Conservation (phyloP, 2,888 invertebrate genomes). For the Heliconius sara region DNA sequence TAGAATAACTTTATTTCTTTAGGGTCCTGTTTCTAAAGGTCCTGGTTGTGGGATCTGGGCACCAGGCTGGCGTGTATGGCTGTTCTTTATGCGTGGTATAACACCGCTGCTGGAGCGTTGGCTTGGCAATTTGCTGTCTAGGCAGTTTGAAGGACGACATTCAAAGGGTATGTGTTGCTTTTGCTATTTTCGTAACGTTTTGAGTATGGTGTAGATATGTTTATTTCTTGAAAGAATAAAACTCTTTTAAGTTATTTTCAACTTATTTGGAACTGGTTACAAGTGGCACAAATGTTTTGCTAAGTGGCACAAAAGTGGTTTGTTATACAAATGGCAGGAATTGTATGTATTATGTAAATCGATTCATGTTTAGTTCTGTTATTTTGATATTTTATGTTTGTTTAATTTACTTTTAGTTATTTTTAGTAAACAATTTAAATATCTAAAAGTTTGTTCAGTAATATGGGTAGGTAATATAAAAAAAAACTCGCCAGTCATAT, state of each 20-base stretch:
- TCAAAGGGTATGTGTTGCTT: constrained; percentile 88
- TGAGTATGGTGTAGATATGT: neutral
- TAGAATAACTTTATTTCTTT: constrained; percentile 5
- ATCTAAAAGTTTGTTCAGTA: too few relatives aligned
- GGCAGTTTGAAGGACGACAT: constrained; percentile 99
- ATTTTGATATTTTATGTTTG: too few relatives aligned
- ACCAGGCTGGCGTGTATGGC: constrained; percentile 99
- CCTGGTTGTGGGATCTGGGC: constrained; percentile 99
- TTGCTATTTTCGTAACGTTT: neutral
- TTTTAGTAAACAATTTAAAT: too few relatives aligned
- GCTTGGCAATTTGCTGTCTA: constrained; percentile 98
- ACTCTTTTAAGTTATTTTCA: too few relatives aligned
- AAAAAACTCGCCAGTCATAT: neutral
- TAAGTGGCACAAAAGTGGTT: too few relatives aligned
- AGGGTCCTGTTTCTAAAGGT: constrained; percentile 99
- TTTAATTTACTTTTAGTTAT: too few relatives aligned
- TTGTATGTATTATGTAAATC: too few relatives aligned
- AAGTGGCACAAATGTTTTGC: too few relatives aligned
- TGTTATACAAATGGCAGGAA: too few relatives aligned
- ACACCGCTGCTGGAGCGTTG: constrained; percentile 98
- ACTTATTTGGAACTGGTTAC: too few relatives aligned
- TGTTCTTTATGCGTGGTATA: constrained; percentile 99
- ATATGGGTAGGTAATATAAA: too few relatives aligned
- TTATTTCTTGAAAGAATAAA: neutral
- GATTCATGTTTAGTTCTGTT: too few relatives aligned